Evolutionary conservation across 30 jellyfish, hydroid and myxozoan genomes (phyloP).

Genomic region (Morbakka virulenta): DNA sequence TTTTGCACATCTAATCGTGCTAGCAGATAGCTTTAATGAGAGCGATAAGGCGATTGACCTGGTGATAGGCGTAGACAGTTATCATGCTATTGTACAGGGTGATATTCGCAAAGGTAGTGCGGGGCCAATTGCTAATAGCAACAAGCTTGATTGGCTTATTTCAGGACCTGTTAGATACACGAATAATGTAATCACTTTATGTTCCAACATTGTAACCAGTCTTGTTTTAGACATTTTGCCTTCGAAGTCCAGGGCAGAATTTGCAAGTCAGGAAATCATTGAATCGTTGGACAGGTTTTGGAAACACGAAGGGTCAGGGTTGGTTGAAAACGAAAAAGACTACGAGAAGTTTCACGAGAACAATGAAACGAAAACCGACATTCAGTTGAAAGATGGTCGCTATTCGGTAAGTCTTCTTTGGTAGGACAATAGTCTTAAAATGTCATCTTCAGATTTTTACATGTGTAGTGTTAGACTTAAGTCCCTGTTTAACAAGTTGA

Average conservation of each 20-base stretch:
- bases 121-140: conserved; percentile 44
- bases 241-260: background rate
- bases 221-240: conserved; percentile 6
- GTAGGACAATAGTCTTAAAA: background rate
- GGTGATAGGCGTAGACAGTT: conserved; percentile 35
- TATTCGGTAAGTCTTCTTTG: conserved; percentile 40
- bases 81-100: conserved; percentile 12
- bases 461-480: conserved; percentile 3
- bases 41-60: too few species aligned
- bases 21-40: too few species aligned
- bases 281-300: background rate
- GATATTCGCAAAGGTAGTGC: conserved; percentile 25
- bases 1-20: too few species aligned
- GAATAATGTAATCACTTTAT: background rate
- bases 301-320: conserved; percentile 1
- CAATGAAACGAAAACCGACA: background rate
- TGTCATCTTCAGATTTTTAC: conserved; percentile 18
- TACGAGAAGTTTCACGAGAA: background rate
- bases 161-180: conserved; percentile 11
- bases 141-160: conserved; percentile 38
- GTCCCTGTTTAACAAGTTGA: background rate
- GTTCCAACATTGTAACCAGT: conserved; percentile 9
- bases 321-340: background rate
- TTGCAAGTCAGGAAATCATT: background rate
- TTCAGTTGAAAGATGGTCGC: conserved; percentile 10